Evolutionary conservation across 2,113 vertebrate species (phyloP).

Genomic region (Phyllostomus discolor): DNA sequence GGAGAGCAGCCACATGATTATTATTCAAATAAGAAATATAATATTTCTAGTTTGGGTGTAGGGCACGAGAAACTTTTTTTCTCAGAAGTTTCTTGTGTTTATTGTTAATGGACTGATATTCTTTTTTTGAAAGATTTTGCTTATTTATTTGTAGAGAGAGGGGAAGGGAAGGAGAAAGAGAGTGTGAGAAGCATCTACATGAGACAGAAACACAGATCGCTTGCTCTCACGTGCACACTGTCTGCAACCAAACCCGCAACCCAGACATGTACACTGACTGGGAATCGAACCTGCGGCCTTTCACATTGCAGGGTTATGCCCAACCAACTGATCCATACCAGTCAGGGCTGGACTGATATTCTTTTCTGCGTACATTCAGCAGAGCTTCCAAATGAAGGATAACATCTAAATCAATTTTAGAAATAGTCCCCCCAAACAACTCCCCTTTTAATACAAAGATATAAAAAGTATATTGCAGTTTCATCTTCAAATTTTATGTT

Average conservation of each 20-base stretch:
- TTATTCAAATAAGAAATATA: not conserved
- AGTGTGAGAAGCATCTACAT: too few relatives aligned
- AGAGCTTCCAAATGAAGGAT: slow-evolving; percentile 2
- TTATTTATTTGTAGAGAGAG: too few relatives aligned
- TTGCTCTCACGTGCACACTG: too few relatives aligned
- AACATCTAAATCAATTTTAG: slow-evolving; percentile 2
- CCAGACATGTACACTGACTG: too few relatives aligned
- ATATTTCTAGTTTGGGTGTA: not conserved
- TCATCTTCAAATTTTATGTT: not conserved
- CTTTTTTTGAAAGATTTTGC: not conserved
- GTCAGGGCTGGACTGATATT: not conserved
- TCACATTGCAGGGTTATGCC: too few relatives aligned
- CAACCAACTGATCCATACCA: too few relatives aligned
- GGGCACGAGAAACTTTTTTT: not conserved
- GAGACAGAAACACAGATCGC: too few relatives aligned
- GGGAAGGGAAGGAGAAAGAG: too few relatives aligned
- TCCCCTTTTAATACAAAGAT: not conserved
- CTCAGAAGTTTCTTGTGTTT: not conserved
- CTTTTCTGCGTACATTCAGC: not conserved
- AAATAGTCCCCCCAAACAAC: not conserved
- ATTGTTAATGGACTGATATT: not conserved
- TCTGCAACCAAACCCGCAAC: too few relatives aligned
- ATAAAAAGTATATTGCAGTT: not conserved
- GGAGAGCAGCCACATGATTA: not conserved
- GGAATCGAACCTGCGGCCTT: too few relatives aligned